Evolutionary conservation across 2,888 invertebrate genomes (phyloP).

Genomic region (Acrobasis consociella): DNA sequence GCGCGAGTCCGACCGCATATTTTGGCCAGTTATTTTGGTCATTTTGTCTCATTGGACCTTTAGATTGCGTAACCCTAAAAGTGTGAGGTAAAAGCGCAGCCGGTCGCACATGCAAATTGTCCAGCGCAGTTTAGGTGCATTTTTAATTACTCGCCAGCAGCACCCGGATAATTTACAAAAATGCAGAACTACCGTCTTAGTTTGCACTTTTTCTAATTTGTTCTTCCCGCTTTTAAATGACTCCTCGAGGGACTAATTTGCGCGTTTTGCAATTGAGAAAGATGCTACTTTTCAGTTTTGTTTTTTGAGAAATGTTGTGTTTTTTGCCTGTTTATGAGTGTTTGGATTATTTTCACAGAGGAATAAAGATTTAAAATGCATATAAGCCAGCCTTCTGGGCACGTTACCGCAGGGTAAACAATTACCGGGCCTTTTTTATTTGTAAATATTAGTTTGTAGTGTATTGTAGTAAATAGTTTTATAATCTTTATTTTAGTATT

Average conservation of each 20-base stretch:
- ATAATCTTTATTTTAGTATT: no score
- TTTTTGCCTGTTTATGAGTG: neutral
- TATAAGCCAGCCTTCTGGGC: no score
- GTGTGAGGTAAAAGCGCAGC: conserved; percentile 6
- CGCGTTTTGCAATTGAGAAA: conserved; percentile 19
- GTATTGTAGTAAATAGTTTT: no score
- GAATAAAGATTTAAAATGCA: no score
- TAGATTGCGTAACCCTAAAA: neutral
- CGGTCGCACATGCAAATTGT: conserved; percentile 15
- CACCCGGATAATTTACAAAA: conserved; percentile 6
- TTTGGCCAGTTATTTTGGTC: no score
- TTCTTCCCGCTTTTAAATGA: conserved; percentile 9
- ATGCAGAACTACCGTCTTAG: neutral
- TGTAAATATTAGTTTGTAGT: no score
- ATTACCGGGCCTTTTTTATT: no score
- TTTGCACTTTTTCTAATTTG: conserved; percentile 18
- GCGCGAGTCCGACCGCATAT: no score
- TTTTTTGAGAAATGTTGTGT: conserved; percentile 9
- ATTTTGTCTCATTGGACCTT: no score
- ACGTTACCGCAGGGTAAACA: no score
- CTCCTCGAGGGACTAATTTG: conserved; percentile 3
- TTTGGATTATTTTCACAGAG: no score
- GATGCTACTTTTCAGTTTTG: conserved; percentile 1
- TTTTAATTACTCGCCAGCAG: conserved; percentile 14
- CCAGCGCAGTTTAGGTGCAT: conserved; percentile 12